Percentiles rank a stretch among this genome's conserved stretches.
phyloP scores from a whole-genome alignment of 2,113 vertebrate species.

The Oncorhynchus gorbuscha region DNA sequence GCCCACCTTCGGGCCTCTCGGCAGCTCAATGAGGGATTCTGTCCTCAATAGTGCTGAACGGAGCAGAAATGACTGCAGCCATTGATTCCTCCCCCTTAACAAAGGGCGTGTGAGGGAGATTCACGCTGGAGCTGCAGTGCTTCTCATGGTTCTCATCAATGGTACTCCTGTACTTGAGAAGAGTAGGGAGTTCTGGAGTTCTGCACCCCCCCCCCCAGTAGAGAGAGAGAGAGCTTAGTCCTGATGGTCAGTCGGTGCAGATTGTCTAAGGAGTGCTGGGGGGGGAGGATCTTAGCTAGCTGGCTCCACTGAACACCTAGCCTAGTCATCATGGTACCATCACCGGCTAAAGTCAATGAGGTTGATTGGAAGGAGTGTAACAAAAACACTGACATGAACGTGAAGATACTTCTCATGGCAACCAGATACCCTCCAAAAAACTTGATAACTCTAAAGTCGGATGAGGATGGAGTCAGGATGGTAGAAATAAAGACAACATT shows the following conservation, averaged over 20 bases:
- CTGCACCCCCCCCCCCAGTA: not conserved
- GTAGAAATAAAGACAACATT: conserved; percentile 27
- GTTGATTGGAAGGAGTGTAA: conserved; percentile 8
- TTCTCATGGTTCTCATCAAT: conserved; percentile 56
- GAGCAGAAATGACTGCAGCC: conserved; percentile 46
- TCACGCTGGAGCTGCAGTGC: conserved; percentile 19
- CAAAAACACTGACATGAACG: conserved; percentile 78
- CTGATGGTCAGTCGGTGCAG: conserved; percentile 3
- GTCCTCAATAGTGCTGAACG: conserved; percentile 61
- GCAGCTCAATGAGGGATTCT: conserved; percentile 30
- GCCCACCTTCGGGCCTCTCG: conserved; percentile 7
- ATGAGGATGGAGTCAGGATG: not conserved
- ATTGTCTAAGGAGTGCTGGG: conserved; percentile 6
- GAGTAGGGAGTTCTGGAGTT: not conserved
- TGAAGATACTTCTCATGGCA: conserved; percentile 76
- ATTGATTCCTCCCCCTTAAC: conserved; percentile 60
- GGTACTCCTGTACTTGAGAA: conserved; percentile 18
- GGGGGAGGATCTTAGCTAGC: not conserved
- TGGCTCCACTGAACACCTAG: conserved; percentile 35
- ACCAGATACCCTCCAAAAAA: conserved; percentile 52
- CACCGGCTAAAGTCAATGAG: conserved; percentile 65
- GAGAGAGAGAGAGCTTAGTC: not conserved
- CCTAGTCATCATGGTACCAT: conserved; percentile 57
- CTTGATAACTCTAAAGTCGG: not conserved
- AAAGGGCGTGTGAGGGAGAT: conserved; percentile 34